Percentiles rank a stretch among this genome's conserved stretches.
These are phyloP conservation scores for Lophius americanus DNA, from an alignment of 2,797 vertebrate species.

Conservation along the genomic window DNA sequence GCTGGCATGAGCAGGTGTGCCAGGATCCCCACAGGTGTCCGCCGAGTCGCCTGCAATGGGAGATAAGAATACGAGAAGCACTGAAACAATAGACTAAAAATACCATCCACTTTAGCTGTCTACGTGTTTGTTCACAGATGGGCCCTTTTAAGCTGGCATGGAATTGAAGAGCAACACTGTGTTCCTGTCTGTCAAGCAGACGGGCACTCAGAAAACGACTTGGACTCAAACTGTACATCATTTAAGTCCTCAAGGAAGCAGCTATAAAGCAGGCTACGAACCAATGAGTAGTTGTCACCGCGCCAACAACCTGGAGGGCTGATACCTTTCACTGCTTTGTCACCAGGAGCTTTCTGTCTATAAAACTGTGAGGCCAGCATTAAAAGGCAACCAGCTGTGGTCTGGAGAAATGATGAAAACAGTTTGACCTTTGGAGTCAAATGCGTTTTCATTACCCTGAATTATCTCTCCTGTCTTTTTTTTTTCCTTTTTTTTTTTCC, in stretches of 20 bases:
- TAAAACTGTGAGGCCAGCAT: constrained; percentile 57
- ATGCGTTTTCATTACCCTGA: constrained; percentile 61
- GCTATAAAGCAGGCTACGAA: constrained; percentile 69
- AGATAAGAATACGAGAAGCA: constrained; percentile 49
- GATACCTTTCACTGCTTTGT: constrained; percentile 62
- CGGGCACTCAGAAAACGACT: constrained; percentile 28
- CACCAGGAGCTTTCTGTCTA: constrained; percentile 63
- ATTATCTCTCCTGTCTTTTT: constrained; percentile 49
- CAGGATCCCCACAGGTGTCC: constrained; percentile 94
- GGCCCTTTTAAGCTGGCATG: constrained; percentile 27
- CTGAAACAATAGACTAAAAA: constrained; percentile 34
- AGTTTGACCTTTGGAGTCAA: constrained; percentile 65
- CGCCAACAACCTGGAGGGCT: constrained; percentile 63
- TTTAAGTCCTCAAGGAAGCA: constrained; percentile 46
- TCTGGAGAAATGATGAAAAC: constrained; percentile 66
- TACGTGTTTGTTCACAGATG: constrained; percentile 20
- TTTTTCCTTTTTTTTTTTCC: constrained; percentile 44
- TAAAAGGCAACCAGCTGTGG: constrained; percentile 73
- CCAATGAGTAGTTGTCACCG: constrained; percentile 65
- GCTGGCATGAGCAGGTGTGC: constrained; percentile 90
- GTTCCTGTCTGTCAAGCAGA: constrained; percentile 34
- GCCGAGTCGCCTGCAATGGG: constrained; percentile 83
- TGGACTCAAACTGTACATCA: constrained; percentile 42
- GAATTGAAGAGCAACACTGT: constrained; percentile 31
- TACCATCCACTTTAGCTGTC: constrained; percentile 8